phyloP scores from a whole-genome alignment of 2,797 vertebrate genomes.

The Hirundo rustica region DNA sequence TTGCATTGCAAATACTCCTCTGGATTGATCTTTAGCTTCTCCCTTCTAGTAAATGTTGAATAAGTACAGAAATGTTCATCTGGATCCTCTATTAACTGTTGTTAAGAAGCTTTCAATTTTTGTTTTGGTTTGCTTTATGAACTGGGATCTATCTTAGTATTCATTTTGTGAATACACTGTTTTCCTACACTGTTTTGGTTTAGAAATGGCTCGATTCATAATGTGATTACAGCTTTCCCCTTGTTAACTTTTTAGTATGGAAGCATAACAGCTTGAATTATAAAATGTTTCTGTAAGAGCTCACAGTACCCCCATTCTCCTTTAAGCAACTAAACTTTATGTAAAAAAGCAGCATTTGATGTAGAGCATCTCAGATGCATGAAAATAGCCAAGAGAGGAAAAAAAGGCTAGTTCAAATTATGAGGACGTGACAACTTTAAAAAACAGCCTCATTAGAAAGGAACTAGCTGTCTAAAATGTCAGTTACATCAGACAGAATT shows the following conservation, averaged over 20 bases:
- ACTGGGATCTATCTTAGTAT: conserved; percentile 37
- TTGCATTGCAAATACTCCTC: conserved; percentile 82
- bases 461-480: conserved; percentile 24
- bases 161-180: conserved; percentile 37
- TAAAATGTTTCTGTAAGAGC: conserved; percentile 57
- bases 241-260: conserved; percentile 61
- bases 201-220: conserved; percentile 60
- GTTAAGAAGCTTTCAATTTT: conserved; percentile 11
- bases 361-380: conserved; percentile 35
- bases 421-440: conserved; percentile 43
- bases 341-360: conserved; percentile 37
- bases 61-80: conserved; percentile 55
- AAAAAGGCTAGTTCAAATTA: conserved; percentile 34
- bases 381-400: conserved; percentile 21
- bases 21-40: conserved; percentile 61
- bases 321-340: conserved; percentile 40
- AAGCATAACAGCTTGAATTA: conserved; percentile 61
- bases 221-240: conserved; percentile 57
- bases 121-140: conserved; percentile 29
- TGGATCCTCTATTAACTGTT: conserved; percentile 39
- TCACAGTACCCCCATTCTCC: conserved; percentile 52
- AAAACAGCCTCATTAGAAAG: conserved; percentile 37
- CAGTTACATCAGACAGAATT: conserved; percentile 38
- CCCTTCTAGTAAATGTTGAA: conserved; percentile 36
- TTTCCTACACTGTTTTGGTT: conserved; percentile 36